Conservation (phyloP, 2,113 vertebrate species). For the Hydrochoerus hydrochaeris region DNA sequence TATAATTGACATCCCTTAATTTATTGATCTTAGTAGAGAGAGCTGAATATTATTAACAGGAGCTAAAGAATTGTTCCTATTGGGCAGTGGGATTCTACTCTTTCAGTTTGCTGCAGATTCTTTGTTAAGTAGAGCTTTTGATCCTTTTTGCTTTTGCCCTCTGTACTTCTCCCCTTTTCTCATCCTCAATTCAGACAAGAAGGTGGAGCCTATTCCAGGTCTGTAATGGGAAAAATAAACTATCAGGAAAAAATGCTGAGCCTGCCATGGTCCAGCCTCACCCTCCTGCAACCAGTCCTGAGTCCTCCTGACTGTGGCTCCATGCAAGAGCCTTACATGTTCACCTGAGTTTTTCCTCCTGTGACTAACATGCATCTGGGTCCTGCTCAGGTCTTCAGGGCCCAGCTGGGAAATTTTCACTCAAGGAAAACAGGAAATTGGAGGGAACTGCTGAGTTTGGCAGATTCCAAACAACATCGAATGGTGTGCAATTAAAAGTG, state of each 20-base stretch:
- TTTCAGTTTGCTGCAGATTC: not conserved
- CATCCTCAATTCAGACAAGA: not conserved
- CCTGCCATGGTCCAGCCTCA: not conserved
- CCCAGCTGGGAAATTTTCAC: slow-evolving; percentile 47
- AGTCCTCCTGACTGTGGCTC: not conserved
- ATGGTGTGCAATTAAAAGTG: slow-evolving; percentile 62
- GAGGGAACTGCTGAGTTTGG: slow-evolving; percentile 6
- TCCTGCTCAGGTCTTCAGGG: not conserved
- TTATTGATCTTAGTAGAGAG: not conserved
- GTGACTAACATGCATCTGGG: not conserved
- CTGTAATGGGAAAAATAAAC: not conserved
- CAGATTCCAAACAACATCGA: not conserved
- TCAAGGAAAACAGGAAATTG: not conserved
- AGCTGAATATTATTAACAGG: not conserved
- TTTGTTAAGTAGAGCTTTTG: not conserved
- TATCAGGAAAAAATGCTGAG: not conserved
- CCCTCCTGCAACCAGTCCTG: not conserved
- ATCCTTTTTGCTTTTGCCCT: not conserved
- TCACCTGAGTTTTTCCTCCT: not conserved
- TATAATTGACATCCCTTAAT: not conserved
- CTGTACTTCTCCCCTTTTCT: not conserved
- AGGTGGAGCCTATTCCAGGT: not conserved
- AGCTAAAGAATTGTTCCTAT: not conserved
- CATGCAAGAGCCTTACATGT: not conserved
- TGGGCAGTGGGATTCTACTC: not conserved